These are phyloP conservation scores for Euschistus heros DNA, from an alignment of 1,140 invertebrate species.

Conservation along the genomic window DNA sequence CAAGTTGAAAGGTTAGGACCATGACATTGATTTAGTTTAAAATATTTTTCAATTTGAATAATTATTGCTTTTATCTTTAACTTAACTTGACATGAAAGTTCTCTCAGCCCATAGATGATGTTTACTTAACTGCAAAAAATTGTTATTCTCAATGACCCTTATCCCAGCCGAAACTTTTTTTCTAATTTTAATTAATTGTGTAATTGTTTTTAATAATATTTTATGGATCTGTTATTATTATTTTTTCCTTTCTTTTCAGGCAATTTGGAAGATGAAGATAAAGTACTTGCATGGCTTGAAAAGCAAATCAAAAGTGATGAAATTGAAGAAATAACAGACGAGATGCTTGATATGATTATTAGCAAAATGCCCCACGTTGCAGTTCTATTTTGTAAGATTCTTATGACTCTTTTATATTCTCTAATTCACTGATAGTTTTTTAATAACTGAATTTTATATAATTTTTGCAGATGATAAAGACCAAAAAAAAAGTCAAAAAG, in stretches of 20 bases:
- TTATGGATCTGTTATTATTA: constrained; percentile 4
- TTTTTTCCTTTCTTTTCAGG: constrained; percentile 32
- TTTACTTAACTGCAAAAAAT: too few relatives aligned
- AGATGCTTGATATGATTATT: constrained; percentile 87
- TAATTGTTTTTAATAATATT: not conserved
- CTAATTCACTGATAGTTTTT: not conserved
- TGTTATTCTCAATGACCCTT: too few relatives aligned
- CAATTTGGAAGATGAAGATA: constrained; percentile 82
- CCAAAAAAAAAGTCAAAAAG: constrained; percentile 80
- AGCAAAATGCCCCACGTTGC: constrained; percentile 78
- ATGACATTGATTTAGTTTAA: too few relatives aligned
- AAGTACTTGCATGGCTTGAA: constrained; percentile 77
- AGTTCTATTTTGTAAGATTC: constrained; percentile 75
- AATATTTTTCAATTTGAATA: too few relatives aligned
- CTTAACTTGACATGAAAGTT: too few relatives aligned
- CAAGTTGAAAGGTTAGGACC: too few relatives aligned
- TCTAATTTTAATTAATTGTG: not conserved
- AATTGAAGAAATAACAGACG: constrained; percentile 88
- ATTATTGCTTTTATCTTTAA: too few relatives aligned
- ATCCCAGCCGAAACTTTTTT: too few relatives aligned
- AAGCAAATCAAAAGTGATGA: constrained; percentile 77
- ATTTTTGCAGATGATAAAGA: constrained; percentile 73
- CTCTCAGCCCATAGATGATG: too few relatives aligned
- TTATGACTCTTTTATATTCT: constrained; percentile 11
- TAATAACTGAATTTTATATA: constrained; percentile 29